phyloP scores from a whole-genome alignment of 2,888 invertebrate species.

The Phoronis australis region DNA sequence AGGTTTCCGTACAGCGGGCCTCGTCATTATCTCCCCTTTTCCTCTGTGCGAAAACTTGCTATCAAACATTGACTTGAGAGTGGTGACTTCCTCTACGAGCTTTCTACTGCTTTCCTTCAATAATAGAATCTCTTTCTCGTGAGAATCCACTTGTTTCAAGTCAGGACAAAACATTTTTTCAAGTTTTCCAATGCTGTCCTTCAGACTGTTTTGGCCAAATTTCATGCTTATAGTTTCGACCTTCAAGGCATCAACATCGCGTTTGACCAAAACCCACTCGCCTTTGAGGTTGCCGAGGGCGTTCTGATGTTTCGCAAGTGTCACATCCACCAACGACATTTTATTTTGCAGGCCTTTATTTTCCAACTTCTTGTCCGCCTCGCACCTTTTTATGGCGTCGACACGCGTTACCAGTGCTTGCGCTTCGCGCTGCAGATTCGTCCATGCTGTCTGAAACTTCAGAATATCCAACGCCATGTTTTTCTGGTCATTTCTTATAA shows the following conservation, averaged over 20 bases:
- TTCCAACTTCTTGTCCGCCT: no score
- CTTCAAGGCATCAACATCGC: conserved; percentile 36
- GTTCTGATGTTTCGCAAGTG: no score
- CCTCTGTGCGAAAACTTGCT: neutral
- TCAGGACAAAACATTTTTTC: neutral
- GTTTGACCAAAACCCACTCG: conserved; percentile 47
- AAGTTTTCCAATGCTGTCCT: conserved; percentile 19
- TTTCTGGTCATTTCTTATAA: conserved; percentile 8
- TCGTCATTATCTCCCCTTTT: neutral
- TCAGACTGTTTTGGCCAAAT: conserved; percentile 16
- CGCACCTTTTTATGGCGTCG: no score
- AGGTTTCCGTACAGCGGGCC: no score
- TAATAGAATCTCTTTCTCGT: neutral
- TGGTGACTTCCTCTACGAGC: no score
- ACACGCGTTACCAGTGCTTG: conserved; percentile 11
- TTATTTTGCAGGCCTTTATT: no score
- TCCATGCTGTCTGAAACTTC: neutral
- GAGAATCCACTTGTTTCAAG: neutral
- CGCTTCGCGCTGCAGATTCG: conserved; percentile 5
- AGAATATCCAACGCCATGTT: neutral
- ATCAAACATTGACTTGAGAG: no score
- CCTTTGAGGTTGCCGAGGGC: conserved; percentile 44
- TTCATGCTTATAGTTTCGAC: conserved; percentile 20
- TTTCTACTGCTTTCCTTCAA: neutral
- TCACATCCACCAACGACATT: no score